Percentiles rank a stretch among this genome's conserved stretches.
Conservation (phyloP, 92 coral and sea anemone genomes). For the Epizoanthus rinbou region DNA sequence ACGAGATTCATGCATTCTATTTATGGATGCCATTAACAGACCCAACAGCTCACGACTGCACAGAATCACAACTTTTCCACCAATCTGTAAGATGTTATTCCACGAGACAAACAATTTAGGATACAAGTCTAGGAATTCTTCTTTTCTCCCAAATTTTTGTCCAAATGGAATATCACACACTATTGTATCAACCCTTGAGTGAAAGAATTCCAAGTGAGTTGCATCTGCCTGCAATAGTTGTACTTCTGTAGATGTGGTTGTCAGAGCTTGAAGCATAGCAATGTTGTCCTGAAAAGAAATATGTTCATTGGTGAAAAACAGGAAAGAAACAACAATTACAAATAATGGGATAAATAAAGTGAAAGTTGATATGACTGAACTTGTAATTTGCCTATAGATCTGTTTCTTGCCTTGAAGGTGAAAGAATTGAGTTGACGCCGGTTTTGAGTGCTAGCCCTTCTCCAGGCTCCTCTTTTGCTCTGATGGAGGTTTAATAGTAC, state of each 20-base stretch:
- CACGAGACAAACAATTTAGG: conserved; percentile 13
- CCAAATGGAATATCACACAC: conserved; percentile 42
- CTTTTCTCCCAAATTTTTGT: conserved; percentile 32
- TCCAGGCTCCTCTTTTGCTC: too few species aligned
- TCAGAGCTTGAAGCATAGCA: not conserved
- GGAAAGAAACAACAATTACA: not conserved
- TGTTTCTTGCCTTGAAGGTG: too few species aligned
- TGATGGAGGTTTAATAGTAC: too few species aligned
- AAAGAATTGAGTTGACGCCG: too few species aligned
- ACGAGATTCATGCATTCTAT: not conserved
- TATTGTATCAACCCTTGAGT: conserved; percentile 10
- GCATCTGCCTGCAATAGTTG: conserved; percentile 37
- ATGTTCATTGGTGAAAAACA: not conserved
- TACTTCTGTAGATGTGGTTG: not conserved
- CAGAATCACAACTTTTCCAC: conserved; percentile 29
- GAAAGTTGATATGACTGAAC: too few species aligned
- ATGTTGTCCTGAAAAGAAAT: conserved; percentile 25
- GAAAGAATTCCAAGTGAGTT: conserved; percentile 20
- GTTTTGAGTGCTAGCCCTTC: too few species aligned
- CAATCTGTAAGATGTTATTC: conserved; percentile 13
- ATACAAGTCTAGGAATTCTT: conserved; percentile 3
- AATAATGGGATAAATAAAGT: too few species aligned
- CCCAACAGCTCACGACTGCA: conserved; percentile 8
- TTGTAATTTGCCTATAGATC: too few species aligned
- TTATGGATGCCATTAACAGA: conserved; percentile 4